Percentiles rank a stretch among this genome's conserved stretches.
phyloP scores from a whole-genome alignment of 2,797 vertebrate genomes.

The Dipus sagitta region DNA sequence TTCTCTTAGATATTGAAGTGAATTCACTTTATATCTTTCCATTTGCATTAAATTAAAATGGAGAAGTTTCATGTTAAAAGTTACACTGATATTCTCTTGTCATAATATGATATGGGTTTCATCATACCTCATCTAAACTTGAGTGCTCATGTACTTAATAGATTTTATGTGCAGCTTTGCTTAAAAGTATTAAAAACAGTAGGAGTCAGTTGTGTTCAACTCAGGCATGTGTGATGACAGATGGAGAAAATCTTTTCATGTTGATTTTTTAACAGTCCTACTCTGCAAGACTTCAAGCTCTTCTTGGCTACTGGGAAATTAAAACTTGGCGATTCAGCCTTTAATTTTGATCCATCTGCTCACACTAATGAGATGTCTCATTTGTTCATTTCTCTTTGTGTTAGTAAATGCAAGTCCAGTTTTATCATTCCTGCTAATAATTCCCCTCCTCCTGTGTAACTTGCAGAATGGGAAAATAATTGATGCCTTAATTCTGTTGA shows the following conservation, averaged over 20 bases:
- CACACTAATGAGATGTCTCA: conserved; percentile 91
- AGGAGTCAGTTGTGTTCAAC: conserved; percentile 86
- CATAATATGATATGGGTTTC: conserved; percentile 56
- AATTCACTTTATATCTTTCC: conserved; percentile 40
- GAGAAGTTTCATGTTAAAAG: conserved; percentile 64
- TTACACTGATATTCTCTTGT: conserved; percentile 56
- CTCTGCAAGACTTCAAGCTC: conserved; percentile 88
- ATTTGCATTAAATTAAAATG: conserved; percentile 60
- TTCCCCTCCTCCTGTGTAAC: conserved; percentile 84
- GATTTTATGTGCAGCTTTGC: conserved; percentile 78
- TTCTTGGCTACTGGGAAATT: conserved; percentile 91
- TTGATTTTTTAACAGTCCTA: conserved; percentile 89
- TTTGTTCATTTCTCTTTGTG: conserved; percentile 90
- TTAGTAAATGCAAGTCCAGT: conserved; percentile 88
- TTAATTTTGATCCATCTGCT: conserved; percentile 95
- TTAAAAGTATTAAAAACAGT: conserved; percentile 84
- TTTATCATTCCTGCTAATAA: conserved; percentile 86
- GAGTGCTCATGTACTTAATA: conserved; percentile 81
- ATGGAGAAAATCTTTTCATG: conserved; percentile 90
- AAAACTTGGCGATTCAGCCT: conserved; percentile 93
- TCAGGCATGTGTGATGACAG: conserved; percentile 89
- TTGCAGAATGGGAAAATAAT: conserved; percentile 85
- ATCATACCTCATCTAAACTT: conserved; percentile 76
- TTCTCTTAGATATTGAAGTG: conserved; percentile 6
- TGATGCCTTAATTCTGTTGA: conserved; percentile 82